These are phyloP conservation scores for Anaspis maculata DNA, from an alignment of 2,888 invertebrate genomes.

Conservation along the genomic window DNA sequence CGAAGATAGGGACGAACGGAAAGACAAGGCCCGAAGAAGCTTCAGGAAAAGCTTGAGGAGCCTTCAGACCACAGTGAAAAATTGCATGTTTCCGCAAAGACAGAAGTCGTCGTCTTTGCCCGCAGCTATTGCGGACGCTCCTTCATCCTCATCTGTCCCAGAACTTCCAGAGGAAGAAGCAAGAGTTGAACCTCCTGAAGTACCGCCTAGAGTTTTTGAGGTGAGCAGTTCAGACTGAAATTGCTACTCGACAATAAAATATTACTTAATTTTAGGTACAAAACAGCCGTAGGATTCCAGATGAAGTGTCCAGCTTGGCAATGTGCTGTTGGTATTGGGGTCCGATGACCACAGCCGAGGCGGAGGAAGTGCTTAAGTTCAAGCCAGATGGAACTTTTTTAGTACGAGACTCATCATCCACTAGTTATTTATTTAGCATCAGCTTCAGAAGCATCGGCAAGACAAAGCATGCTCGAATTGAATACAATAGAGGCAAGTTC, in stretches of 20 bases:
- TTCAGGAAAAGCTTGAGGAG: conserved; percentile 26
- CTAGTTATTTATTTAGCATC: conserved; percentile 60
- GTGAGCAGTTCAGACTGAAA: background rate
- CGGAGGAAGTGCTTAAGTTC: conserved; percentile 58
- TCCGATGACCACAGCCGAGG: conserved; percentile 61
- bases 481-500: conserved; percentile 57
- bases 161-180: too few relatives aligned
- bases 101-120: background rate
- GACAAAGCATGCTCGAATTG: conserved; percentile 67
- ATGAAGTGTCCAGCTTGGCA: conserved; percentile 34
- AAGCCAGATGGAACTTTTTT: conserved; percentile 70
- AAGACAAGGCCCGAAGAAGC: too few relatives aligned
- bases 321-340: conserved; percentile 78
- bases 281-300: too few relatives aligned
- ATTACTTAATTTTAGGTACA: too few relatives aligned
- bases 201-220: background rate
- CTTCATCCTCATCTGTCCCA: too few relatives aligned
- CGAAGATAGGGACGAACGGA: too few relatives aligned
- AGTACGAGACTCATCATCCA: conserved; percentile 69
- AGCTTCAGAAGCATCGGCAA: conserved; percentile 61
- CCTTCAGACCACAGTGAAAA: conserved; percentile 29
- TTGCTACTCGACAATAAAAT: conserved; percentile 5
- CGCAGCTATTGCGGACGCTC: too few relatives aligned
- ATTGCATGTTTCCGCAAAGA: conserved; percentile 19
- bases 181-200: background rate